Evolutionary conservation across 2,113 vertebrate genomes (phyloP).

Genomic region (Gambusia holbrooki): DNA sequence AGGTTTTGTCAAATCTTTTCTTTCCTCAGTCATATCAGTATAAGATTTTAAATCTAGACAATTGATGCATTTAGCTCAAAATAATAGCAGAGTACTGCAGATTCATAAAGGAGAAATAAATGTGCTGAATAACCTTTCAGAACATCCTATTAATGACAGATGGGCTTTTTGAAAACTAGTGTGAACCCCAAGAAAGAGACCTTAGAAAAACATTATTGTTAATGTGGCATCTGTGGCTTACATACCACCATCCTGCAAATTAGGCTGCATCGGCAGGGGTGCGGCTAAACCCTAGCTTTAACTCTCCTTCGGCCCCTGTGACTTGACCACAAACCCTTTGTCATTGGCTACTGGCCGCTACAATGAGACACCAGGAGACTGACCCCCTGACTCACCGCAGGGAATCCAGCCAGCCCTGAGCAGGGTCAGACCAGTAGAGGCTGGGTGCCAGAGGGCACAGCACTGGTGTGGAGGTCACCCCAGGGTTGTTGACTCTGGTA

Average conservation of each 20-base stretch:
- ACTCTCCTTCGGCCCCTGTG: conserved; percentile 27
- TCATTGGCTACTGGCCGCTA: conserved; percentile 61
- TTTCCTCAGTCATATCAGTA: not conserved
- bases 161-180: conserved; percentile 70
- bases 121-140: conserved; percentile 65
- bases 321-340: conserved; percentile 68
- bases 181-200: conserved; percentile 73
- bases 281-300: conserved; percentile 56
- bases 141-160: conserved; percentile 78
- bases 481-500: conserved; percentile 61
- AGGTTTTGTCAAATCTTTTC: not conserved
- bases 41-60: not conserved
- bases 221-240: conserved; percentile 53
- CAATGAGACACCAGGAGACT: conserved; percentile 72
- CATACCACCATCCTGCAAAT: conserved; percentile 71
- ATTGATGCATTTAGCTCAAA: not conserved
- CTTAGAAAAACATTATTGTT: conserved; percentile 82
- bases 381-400: conserved; percentile 66
- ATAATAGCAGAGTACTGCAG: conserved; percentile 24
- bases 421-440: conserved; percentile 59
- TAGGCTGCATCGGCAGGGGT: conserved; percentile 70
- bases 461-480: conserved; percentile 44
- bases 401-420: conserved; percentile 54
- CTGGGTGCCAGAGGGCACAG: conserved; percentile 48
- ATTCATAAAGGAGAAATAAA: conserved; percentile 40